phyloP scores from a whole-genome alignment of 1,140 invertebrate species.

The Arctopsyche grandis region DNA sequence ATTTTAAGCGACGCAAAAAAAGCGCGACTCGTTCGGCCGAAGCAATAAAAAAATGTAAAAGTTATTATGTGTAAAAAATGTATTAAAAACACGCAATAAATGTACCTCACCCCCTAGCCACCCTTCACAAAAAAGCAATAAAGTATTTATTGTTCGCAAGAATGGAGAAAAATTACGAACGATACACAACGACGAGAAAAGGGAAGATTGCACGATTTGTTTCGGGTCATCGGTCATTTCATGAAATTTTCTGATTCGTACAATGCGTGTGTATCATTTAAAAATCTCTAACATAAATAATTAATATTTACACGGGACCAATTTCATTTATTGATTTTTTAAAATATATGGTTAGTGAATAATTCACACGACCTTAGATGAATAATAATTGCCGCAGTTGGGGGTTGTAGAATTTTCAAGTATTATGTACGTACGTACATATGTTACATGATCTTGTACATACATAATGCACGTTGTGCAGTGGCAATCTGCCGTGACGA shows the following conservation, averaged over 20 bases:
- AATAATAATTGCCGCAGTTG: too few species aligned
- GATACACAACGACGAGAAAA: conserved; percentile 19
- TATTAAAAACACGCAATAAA: conserved; percentile 20
- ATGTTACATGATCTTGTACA: too few species aligned
- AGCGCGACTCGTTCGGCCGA: neutral
- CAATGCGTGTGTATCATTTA: too few species aligned
- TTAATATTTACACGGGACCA: too few species aligned
- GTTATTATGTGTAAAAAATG: conserved; percentile 12
- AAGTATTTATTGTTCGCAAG: conserved; percentile 33
- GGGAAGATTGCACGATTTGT: conserved; percentile 15
- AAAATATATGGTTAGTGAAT: too few species aligned
- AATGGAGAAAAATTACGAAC: conserved; percentile 30
- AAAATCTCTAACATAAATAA: too few species aligned
- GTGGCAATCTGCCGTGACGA: conserved; percentile 13
- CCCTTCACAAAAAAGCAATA: conserved; percentile 24
- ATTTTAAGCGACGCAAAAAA: neutral
- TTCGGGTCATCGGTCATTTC: conserved; percentile 25
- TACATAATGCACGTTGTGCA: neutral
- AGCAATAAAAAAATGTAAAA: neutral
- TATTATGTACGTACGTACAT: neutral
- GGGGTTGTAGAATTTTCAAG: neutral
- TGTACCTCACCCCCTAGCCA: neutral
- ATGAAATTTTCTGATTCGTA: conserved; percentile 3
- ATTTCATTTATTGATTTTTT: too few species aligned
- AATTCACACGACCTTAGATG: too few species aligned